Evolutionary conservation across 2,888 invertebrate genomes (phyloP), one percentile per base, ranked within the genome.

Genomic region (Catocala nupta): DNA sequence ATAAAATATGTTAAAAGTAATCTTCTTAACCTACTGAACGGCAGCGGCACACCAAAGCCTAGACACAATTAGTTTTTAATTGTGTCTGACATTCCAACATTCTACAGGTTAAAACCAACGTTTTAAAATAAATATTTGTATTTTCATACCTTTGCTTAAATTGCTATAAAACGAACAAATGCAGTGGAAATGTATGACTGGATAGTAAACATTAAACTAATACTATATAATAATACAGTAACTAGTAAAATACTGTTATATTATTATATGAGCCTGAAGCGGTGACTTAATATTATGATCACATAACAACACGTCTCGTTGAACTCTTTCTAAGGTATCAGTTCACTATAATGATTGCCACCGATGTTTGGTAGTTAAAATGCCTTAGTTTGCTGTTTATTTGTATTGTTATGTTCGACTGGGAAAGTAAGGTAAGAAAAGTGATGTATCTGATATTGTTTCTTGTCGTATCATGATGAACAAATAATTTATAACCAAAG

Each of bases 381-480:
- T 39, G 36, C 36, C 36, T 7, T 25, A 25, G 4, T 25, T 3
- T 45, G 45, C 13, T 45, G 45, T 45, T 12, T 12, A 5, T 5
- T 5, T 45, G 3, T 43, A 13, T 6, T 5, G 12, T 12, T 12
- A 45, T 45, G 13, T 0, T 13, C 12, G 1, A 7, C 13, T 7
- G 45, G 13, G 45, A 45, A 45, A 45, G 12, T 45, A 5, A 45
- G 5, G 12, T 45, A 1, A 43, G 5, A 13, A 13, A 25, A 25
- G 25, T 25, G 25, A 25, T 3, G 12, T 59, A 47, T 55, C 45
- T 51, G 7, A 7, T 44, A 25, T 36, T 49, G 3, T 45, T 58
- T 56, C 51, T 5, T 54, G 70, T 50, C 16, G 56, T 52, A 51
- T 70, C 63, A 70, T 63, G 33, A 13, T 8, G 10, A 48, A 53